Evolutionary conservation across 2,888 invertebrate species (phyloP), one percentile per base, ranked within the genome.

Genomic region (Cosmorhoe ocellata): DNA sequence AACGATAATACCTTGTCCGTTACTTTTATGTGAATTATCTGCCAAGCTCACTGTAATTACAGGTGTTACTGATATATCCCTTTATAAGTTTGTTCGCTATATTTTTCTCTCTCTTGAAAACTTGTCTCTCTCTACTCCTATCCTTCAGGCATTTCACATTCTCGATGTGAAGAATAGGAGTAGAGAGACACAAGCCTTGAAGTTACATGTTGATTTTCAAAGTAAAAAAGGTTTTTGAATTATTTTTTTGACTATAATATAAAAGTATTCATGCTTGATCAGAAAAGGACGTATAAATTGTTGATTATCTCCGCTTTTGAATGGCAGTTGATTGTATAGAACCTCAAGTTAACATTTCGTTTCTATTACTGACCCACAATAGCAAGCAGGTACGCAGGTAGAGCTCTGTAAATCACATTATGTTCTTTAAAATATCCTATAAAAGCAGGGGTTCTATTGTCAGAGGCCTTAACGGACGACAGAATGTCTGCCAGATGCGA

Each of bases 401-500:
- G 69, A 57, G 56, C 59, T 65, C 68, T 69, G 47, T 52, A 62
- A 62, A 53, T 60, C 58, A 45, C 58, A 61, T 61, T 56, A 47
- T 47, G 42, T 62, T 64, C 61, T 51, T 24, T 42, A 36, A 66
- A 59, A 60, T 7, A 57, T 58, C 31, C 41, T 54, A 51, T 51
- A 51, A 59, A 58, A 61, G 32, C 26, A 50, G 57, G 53, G 56
- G 53, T 54, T 55, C 67, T 59, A 76, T 84, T 84, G 81, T 84
- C 55, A 54, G 51, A 39, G 31, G 47, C 55, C 45, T 45, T 57
- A 57, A 47, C 57, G 64, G 83, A 79, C 84, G 86, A 83, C 87
- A 75, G 70, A 53, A 59, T 74, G 87, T 87, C 87, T 87, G 77
- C 76, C 85, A 85, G 85, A 85, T 85, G 80, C 74, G 68, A 58